Percentiles rank a stretch among this genome's conserved stretches.
Conservation (phyloP, 2,113 vertebrate genomes). For the Siniperca chuatsi region DNA sequence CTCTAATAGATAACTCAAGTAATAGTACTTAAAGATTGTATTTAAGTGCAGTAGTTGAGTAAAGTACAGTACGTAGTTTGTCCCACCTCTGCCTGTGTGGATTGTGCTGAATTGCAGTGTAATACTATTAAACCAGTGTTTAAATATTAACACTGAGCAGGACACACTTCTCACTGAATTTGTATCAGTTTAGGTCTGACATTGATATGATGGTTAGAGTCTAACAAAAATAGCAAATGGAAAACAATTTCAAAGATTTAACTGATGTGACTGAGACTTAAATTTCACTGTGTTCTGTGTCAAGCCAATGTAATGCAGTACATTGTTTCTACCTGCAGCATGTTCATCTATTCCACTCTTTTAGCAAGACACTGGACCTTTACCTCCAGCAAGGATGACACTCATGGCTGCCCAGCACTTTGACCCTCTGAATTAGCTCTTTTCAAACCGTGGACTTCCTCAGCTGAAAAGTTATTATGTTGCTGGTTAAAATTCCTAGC, state of each 20-base stretch:
- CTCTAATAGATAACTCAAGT: neutral
- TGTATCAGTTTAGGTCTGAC: neutral
- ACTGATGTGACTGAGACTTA: neutral
- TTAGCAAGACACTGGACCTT: neutral
- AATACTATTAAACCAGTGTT: neutral
- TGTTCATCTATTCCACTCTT: neutral
- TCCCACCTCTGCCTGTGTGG: neutral
- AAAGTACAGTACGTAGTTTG: neutral
- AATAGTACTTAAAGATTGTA: neutral
- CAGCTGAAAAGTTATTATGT: neutral
- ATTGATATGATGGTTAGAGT: neutral
- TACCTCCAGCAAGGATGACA: neutral
- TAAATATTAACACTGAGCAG: neutral
- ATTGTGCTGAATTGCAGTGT: neutral
- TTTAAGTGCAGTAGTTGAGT: neutral
- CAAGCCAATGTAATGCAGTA: too few relatives aligned
- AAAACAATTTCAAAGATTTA: neutral
- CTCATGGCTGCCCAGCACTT: constrained; percentile 29
- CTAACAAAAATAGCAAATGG: neutral
- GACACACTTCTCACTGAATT: neutral
- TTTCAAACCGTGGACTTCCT: neutral
- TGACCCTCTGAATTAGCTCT: neutral
- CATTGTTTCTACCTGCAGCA: neutral
- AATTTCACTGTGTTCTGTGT: neutral
- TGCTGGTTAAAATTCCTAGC: neutral